Conservation (phyloP, 2,888 invertebrate species). For the Ethmia dodecea region DNA sequence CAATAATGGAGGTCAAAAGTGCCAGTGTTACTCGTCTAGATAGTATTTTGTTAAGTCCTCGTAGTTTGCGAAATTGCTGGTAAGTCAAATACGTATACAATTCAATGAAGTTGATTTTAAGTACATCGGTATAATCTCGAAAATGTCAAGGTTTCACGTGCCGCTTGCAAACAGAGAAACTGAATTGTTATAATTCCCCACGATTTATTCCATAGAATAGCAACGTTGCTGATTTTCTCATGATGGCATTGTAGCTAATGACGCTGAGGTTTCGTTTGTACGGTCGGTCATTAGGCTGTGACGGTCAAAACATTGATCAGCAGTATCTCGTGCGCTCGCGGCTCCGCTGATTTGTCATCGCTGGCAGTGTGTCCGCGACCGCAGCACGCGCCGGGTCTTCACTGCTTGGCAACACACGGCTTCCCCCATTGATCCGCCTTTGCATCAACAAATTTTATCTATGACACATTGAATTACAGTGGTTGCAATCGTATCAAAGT, state of each 20-base stretch:
- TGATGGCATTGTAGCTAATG: constrained; percentile 33
- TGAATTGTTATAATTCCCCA: constrained; percentile 10
- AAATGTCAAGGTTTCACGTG: constrained; percentile 8
- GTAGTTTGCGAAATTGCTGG: constrained; percentile 36
- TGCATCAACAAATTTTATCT: too few species aligned
- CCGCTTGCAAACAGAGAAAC: constrained; percentile 7
- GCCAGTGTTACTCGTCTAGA: constrained; percentile 29
- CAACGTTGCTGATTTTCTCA: constrained; percentile 24
- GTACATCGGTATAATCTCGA: constrained; percentile 4
- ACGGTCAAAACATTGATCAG: constrained; percentile 39
- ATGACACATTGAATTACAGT: too few species aligned
- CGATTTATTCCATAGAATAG: constrained; percentile 13
- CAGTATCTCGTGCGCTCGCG: constrained; percentile 13
- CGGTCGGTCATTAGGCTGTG: constrained; percentile 36
- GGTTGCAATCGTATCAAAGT: constrained; percentile 3
- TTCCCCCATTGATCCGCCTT: too few species aligned
- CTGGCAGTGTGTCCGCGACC: constrained; percentile 55
- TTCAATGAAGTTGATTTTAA: constrained; percentile 4
- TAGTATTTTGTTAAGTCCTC: constrained; percentile 19
- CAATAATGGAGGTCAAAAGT: constrained; percentile 30
- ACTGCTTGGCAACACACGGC: too few species aligned
- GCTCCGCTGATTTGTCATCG: constrained; percentile 24
- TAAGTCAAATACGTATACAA: constrained; percentile 25
- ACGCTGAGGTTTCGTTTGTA: constrained; percentile 43
- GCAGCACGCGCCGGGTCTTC: constrained; percentile 49